Base-by-base conservation (phyloP, 2,113 vertebrate genomes). In the Chloebia gouldiae region DNA sequence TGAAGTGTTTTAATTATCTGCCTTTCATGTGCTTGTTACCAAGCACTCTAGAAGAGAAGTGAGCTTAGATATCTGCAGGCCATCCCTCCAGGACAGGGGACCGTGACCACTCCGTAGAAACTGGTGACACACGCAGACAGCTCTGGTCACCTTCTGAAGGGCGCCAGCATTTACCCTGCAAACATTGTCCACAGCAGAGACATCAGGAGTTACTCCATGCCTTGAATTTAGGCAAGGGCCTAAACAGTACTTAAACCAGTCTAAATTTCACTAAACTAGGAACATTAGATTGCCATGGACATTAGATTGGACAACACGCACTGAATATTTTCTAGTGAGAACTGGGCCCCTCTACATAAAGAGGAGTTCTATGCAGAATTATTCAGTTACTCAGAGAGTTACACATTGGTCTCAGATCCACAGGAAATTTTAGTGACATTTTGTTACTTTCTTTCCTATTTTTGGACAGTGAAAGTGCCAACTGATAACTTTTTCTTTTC, bases 361-460 rank as follows among this genome's bases (percentile, higher is more conserved):
- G 68, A 77, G 4, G 15, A 81, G 5, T 20, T 86, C 42, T 69
- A 5, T 30, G 61, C 54, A 66, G 72, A 94, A 17, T 7, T 56
- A 3, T 15, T 13, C 35, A 78, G 12, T 35, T 68, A 13, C 33
- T 37, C 23, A 10, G 51, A 85, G 56, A 66, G 33, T 33, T 35
- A 15, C 0, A 1, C 2, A 2, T 4, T 59, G 12, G 14, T 35
- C 10, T 57, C 47, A 18, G 47, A 54, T n/a, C 47, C 14, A 4
- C 0, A 81, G 49, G 44, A 33, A 79, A 70, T 33, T 42, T 81
- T 39, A 44, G 35, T 15, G 39, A 39, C 54, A 18, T 18, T 82
- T 66, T 80, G 2, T 35, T 50, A 54, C 23, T 90, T 92, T 81
- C 30, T 12, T 20, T 25, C 42, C 31, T 27, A 18, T 54, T 61